Evolutionary conservation across 2,797 vertebrate genomes (phyloP), one percentile per base, ranked within the genome.

Genomic region (Perodicticus potto): DNA sequence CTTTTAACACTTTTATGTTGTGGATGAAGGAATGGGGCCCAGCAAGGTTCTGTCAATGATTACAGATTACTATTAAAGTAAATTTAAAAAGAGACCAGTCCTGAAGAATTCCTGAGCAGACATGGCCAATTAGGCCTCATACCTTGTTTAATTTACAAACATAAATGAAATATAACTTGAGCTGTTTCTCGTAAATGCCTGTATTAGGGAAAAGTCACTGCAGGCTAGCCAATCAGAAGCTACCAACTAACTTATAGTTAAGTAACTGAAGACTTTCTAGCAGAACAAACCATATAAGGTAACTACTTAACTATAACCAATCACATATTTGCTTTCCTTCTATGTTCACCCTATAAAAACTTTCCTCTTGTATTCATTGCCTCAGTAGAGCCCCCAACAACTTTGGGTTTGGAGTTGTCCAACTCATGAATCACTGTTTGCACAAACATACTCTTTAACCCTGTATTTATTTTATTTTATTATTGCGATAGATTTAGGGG

Each of bases 61-160:
- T 69, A 53, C 11, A 49, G 5, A 25, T 83, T 86, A 32, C 2
- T 53, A 6, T 22, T 72, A 9, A 65, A 72, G 14, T 78, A n/a
- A 53, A 55, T 37, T 57, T 25, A n/a, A 57, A 43, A 7, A 13
- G 19, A 61, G 80, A 25, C 25, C 7, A 10, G 45, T 2, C 14
- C 49, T 63, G 11, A 61, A 86, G 23, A 45, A 69, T 17, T 23
- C 27, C 23, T n/a, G 32, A 63, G 29, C 78, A 32, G 27, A 89
- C 17, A 63, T 40, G 83, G 23, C 10, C 17, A 73, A 45, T 4
- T 19, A 37, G 43, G 2, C 55, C 8, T 88, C 32, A 17, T 32
- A 19, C 20, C 72, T 89, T 65, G 6, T 5, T 63, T 78, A 55
- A 84, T 84, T 95, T 70, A 23, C 12, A 84, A 69, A 63, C 17